Percentiles rank a stretch among this genome's conserved stretches.
phyloP scores from a whole-genome alignment of 2,888 invertebrate species.

The Meloe dianella region DNA sequence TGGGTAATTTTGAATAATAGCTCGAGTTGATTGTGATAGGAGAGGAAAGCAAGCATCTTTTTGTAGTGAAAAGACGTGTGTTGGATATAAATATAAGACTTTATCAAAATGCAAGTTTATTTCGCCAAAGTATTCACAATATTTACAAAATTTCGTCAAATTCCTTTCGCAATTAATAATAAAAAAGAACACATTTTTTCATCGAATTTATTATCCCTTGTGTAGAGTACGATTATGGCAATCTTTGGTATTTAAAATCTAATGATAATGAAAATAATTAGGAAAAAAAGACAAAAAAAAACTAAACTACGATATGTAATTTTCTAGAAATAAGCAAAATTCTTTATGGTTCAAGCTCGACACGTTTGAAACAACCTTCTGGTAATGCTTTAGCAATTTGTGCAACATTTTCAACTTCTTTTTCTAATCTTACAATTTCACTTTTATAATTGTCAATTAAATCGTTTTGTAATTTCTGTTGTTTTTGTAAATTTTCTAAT shows the following conservation, averaged over 20 bases:
- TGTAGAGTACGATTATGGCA: constrained; percentile 18
- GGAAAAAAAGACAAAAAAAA: not conserved
- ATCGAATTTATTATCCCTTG: not conserved
- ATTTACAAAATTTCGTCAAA: constrained; percentile 25
- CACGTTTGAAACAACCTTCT: constrained; percentile 77
- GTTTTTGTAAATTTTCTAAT: constrained; percentile 74
- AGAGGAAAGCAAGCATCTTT: too few relatives aligned
- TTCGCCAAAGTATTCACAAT: constrained; percentile 30
- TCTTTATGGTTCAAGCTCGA: constrained; percentile 73
- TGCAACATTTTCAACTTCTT: constrained; percentile 83
- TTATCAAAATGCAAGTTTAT: constrained; percentile 25
- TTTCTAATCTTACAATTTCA: constrained; percentile 71
- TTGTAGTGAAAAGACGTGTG: too few relatives aligned
- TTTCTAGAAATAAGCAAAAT: constrained; percentile 10
- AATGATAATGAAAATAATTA: constrained; percentile 19
- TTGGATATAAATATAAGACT: too few relatives aligned
- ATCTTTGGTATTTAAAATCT: constrained; percentile 33
- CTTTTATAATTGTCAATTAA: constrained; percentile 82
- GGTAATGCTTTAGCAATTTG: constrained; percentile 83
- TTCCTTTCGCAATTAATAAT: constrained; percentile 15
- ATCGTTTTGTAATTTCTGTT: constrained; percentile 63
- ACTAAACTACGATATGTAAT: constrained; percentile 18
- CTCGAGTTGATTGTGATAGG: too few relatives aligned
- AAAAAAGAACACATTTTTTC: constrained; percentile 12
- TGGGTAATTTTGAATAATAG: too few relatives aligned